Evolutionary conservation across 2,797 vertebrate species (phyloP).

Genomic region (Enteromius trimaculatus): DNA sequence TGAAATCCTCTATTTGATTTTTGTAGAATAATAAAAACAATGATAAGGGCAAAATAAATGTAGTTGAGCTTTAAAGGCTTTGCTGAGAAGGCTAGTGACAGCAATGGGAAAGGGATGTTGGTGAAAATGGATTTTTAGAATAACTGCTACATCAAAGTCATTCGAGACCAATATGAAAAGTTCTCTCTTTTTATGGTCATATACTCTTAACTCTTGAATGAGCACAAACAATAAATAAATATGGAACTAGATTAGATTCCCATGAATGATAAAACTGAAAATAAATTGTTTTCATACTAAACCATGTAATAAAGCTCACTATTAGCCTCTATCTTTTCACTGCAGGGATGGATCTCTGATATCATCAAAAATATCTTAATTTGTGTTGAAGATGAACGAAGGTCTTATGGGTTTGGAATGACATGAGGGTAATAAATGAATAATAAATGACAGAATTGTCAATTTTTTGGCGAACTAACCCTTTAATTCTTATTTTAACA

Average conservation of each 20-base stretch:
- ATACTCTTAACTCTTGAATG: not conserved
- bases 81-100: not conserved
- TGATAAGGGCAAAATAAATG: constrained; percentile 47
- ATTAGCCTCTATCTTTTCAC: not conserved
- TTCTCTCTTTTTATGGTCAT: not conserved
- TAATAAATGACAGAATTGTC: no score
- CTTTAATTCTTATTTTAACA: not conserved
- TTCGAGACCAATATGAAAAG: not conserved
- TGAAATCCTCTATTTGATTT: constrained; percentile 56
- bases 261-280: not conserved
- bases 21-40: constrained; percentile 40
- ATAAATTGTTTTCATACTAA: not conserved
- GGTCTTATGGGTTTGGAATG: no score
- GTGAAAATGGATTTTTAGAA: not conserved
- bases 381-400: no score
- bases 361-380: no score
- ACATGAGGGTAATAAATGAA: no score
- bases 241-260: not conserved
- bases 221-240: not conserved
- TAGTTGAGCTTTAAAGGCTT: not conserved
- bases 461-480: no score
- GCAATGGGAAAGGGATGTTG: not conserved
- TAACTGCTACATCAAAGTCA: constrained; percentile 2
- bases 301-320: not conserved
- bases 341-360: no score